Evolutionary conservation across 1,140 invertebrate genomes (phyloP).

Genomic region (Philotrypesis tridentata): DNA sequence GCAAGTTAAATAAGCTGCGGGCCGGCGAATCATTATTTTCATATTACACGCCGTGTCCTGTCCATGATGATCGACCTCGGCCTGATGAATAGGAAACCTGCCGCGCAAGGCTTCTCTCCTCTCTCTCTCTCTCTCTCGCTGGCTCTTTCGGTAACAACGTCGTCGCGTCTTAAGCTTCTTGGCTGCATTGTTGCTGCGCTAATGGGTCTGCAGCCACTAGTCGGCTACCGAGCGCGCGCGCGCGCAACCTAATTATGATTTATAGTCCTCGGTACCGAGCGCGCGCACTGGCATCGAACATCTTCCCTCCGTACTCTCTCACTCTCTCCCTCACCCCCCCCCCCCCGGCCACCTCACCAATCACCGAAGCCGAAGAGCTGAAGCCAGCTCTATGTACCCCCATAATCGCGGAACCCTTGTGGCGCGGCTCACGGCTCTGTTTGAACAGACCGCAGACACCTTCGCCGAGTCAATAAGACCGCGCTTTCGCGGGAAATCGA

Average conservation of each 20-base stretch:
- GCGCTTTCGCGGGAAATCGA: not conserved
- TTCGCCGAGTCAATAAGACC: conserved; percentile 10
- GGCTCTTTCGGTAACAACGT: conserved; percentile 62
- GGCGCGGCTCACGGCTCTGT: not conserved
- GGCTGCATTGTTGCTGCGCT: conserved; percentile 66
- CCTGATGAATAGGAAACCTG: conserved; percentile 44
- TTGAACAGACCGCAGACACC: not conserved
- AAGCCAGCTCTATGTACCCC: conserved; percentile 15
- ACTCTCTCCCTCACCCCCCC: not conserved
- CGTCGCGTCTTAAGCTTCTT: conserved; percentile 60
- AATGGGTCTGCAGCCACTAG: conserved; percentile 64
- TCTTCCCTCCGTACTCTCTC: conserved; percentile 25
- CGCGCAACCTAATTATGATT: conserved; percentile 67
- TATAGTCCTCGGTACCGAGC: conserved; percentile 61
- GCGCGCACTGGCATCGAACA: conserved; percentile 57
- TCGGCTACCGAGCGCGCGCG: conserved; percentile 65
- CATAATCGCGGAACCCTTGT: conserved; percentile 13
- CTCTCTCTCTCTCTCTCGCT: too few relatives aligned
- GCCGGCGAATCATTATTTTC: conserved; percentile 44
- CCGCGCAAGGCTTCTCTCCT: not conserved
- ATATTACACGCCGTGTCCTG: conserved; percentile 29
- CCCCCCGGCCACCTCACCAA: conserved; percentile 27
- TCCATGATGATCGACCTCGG: conserved; percentile 43
- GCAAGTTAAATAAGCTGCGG: conserved; percentile 14
- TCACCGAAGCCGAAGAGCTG: not conserved